Evolutionary conservation across 64 coral and sea anemone genomes (phyloP).

Genomic region (Montipora capricornis): DNA sequence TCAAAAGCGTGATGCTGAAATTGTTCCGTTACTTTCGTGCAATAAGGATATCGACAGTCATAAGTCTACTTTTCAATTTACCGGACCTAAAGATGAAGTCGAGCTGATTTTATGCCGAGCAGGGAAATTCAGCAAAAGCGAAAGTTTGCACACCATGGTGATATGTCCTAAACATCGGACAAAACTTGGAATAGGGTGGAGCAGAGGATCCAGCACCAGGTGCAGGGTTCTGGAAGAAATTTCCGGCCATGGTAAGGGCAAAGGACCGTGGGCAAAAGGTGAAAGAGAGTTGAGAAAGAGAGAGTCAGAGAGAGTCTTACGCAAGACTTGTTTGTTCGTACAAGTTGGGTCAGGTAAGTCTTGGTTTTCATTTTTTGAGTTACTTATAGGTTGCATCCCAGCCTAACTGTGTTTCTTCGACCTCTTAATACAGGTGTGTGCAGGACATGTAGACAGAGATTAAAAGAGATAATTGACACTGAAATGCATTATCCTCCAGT

Average conservation of each 20-base stretch:
- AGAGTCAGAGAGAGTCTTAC: constrained; percentile 39
- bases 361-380: background rate
- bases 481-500: background rate
- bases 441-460: constrained; percentile 10
- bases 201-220: constrained; percentile 40
- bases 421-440: constrained; percentile 16
- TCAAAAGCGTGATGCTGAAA: constrained; percentile 34
- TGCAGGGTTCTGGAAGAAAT: constrained; percentile 53
- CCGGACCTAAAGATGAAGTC: constrained; percentile 53
- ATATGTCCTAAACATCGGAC: constrained; percentile 50
- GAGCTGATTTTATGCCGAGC: constrained; percentile 37
- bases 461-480: constrained; percentile 1
- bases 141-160: constrained; percentile 13
- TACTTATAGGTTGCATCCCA: background rate
- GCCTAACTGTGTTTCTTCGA: background rate
- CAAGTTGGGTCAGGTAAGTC: constrained; percentile 41
- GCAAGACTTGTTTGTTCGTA: constrained; percentile 44
- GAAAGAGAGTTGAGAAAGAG: constrained; percentile 53
- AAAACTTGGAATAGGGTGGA: constrained; percentile 12
- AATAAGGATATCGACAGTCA: constrained; percentile 47
- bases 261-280: constrained; percentile 42
- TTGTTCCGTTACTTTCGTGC: constrained; percentile 51
- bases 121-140: background rate
- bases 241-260: constrained; percentile 48
- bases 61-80: constrained; percentile 16